Base-by-base conservation (phyloP, 2,113 vertebrate species). In the Crotalus helleri region DNA sequence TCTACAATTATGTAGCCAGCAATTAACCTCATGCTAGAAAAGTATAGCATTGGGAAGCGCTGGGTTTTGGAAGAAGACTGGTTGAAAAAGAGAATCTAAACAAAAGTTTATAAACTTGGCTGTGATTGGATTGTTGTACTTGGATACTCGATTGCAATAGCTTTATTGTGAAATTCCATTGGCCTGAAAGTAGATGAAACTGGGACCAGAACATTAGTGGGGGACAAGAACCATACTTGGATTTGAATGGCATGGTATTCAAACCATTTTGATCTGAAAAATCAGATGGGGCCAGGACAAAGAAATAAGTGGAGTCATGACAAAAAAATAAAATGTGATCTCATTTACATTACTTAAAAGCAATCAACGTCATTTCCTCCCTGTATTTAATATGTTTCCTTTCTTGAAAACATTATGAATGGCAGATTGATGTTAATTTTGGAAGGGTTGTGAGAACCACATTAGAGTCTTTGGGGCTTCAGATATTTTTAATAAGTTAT, bases 11-110 rank as follows among this genome's bases (percentile, higher is more conserved):
- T 19, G 8, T 39, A 90, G 88, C 81, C 53, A 55, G 81, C 81
- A 90, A 90, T 92, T 94, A 92, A 61, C 24, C 53, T 87, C 87
- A 44, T n/a, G 44, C 61, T 64, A 55, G 58, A 69, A 87, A 90
- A 55, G 5, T 10, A 46, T 23, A 44, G 55, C 29, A 11, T 81
- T 55, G 15, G 69, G 55, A 49, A 86, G 26, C 15, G 39, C 49
- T 29, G 89, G 57, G 24, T 53, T 88, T 53, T 46, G 61, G 11
- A 44, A 53, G 64, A 39, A 87, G 74, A 61, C 15, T 23, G 29
- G 81, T 39, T 90, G 39, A 11, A 87, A 90, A 87, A 51, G 1
- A 87, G 24, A 23, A 13, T 49, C 87, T 5, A 49, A 57, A 24
- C 19, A 69, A 89, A 85, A 54, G 55, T 21, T 93, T 53, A 46